These are phyloP conservation scores for Meliscaeva auricollis DNA, from an alignment of 2,888 invertebrate genomes.

Conservation along the genomic window DNA sequence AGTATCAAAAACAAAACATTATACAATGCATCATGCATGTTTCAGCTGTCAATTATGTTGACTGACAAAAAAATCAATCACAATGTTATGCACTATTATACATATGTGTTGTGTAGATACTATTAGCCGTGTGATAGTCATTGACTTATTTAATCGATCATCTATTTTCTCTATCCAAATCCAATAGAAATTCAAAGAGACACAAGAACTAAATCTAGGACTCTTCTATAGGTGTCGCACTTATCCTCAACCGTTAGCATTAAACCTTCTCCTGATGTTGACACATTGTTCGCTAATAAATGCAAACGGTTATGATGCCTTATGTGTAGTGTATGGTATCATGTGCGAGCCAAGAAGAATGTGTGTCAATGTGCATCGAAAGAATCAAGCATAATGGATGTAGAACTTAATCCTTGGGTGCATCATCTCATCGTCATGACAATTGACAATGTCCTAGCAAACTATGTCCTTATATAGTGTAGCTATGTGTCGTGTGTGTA, in stretches of 20 bases:
- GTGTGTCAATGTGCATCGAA: constrained; percentile 64
- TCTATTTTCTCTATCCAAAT: constrained; percentile 1
- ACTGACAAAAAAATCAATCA: too few species aligned
- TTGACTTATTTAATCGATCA: constrained; percentile 70
- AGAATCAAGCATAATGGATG: too few species aligned
- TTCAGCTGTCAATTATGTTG: too few species aligned
- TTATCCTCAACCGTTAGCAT: constrained; percentile 20
- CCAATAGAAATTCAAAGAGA: constrained; percentile 50
- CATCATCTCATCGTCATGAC: constrained; percentile 37
- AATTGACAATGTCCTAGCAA: background rate
- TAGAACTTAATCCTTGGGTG: constrained; percentile 49
- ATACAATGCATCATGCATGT: too few species aligned
- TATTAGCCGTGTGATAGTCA: constrained; percentile 44
- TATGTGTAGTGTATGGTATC: constrained; percentile 26
- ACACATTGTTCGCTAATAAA: constrained; percentile 64
- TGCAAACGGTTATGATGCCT: constrained; percentile 23
- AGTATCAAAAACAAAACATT: too few species aligned
- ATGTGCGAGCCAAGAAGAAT: constrained; percentile 61
- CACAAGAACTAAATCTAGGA: constrained; percentile 46
- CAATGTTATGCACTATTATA: too few species aligned
- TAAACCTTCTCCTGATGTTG: background rate
- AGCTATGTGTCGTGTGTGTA: too few species aligned
- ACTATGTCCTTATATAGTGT: too few species aligned
- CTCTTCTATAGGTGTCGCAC: constrained; percentile 12
- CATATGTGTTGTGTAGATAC: too few species aligned